Percentiles rank a stretch among this genome's conserved stretches.
These are phyloP conservation scores for Colistium nudipinnis DNA, from an alignment of 2,113 vertebrate species.

Conservation along the genomic window DNA sequence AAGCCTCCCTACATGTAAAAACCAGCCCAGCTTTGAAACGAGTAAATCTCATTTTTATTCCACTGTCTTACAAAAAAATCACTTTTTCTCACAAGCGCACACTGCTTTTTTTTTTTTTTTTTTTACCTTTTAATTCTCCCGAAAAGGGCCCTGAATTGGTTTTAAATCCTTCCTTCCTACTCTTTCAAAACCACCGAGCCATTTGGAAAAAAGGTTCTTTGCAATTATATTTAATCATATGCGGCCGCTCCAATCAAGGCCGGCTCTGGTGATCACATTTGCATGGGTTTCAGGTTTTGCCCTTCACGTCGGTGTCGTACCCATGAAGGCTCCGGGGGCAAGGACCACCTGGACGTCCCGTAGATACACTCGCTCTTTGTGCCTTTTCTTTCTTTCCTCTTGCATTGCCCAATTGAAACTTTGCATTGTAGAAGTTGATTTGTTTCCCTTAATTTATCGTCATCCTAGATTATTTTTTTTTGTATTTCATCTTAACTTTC, in stretches of 20 bases:
- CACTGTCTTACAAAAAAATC: constrained; percentile 7
- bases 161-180: constrained; percentile 78
- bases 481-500: background rate
- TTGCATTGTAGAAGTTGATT: background rate
- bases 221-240: constrained; percentile 83
- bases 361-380: constrained; percentile 16
- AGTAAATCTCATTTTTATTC: constrained; percentile 40
- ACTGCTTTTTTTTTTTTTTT: constrained; percentile 31
- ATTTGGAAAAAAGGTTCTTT: constrained; percentile 79
- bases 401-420: background rate
- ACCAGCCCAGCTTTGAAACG: constrained; percentile 64
- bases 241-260: constrained; percentile 80
- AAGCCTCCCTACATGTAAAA: constrained; percentile 71
- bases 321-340: constrained; percentile 55
- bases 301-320: constrained; percentile 63
- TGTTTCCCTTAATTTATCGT: background rate
- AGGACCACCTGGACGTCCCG: constrained; percentile 75
- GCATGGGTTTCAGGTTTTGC: constrained; percentile 81
- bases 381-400: constrained; percentile 22
- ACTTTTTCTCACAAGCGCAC: constrained; percentile 24
- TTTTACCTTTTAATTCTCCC: constrained; percentile 12
- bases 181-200: constrained; percentile 69
- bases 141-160: constrained; percentile 53
- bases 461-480: background rate
- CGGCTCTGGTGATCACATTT: constrained; percentile 79